Base-by-base conservation (phyloP, 2,888 invertebrate genomes). In the Thera britannica region DNA sequence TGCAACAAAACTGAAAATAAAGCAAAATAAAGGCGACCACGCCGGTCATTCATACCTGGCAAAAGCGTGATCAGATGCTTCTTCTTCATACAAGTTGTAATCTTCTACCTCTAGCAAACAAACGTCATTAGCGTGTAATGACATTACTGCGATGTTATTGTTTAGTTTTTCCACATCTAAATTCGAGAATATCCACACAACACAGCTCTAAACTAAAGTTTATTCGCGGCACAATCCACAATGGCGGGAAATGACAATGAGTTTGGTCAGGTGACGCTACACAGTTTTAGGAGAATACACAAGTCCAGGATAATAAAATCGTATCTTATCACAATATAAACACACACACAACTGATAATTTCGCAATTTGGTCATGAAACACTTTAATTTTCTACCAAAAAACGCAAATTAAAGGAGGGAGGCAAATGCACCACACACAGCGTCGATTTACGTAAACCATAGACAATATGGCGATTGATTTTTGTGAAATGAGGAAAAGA, bases 181-280 rank as follows among this genome's bases (percentile, higher is more conserved):
- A 82, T 75, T 61, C 44, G 73, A 79, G 71, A 68, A 70, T 70
- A 77, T 71, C 79, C 75, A 71, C 74, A 73, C 75, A 79, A 74
- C 77, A 82, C 84, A 83, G 80, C 79, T 76, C 72, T 79, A 80
- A 69, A 73, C 62, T 76, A 79, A 82, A 82, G 72, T 84, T 84
- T 80, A 83, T 83, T 66, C 72, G 70, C 74, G 72, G 83, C 85
- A 87, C 87, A 82, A 86, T 83, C 90, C 92, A 93, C 94, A 94
- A 94, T 94, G 94, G 94, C 94, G 94, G 94, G 94, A 94, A 94
- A 94, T 93, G 93, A 94, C 94, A 93, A 93, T 92, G 92, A 92
- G 89, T 82, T 83, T 90, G 83, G 93, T 93, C 93, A 93, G 93
- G 93, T 93, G 94, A 94, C 94, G 94, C 94, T 88, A 88, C 84